Conservation (phyloP, 2,797 vertebrate genomes). For the Ptychobarbus kaznakovi region DNA sequence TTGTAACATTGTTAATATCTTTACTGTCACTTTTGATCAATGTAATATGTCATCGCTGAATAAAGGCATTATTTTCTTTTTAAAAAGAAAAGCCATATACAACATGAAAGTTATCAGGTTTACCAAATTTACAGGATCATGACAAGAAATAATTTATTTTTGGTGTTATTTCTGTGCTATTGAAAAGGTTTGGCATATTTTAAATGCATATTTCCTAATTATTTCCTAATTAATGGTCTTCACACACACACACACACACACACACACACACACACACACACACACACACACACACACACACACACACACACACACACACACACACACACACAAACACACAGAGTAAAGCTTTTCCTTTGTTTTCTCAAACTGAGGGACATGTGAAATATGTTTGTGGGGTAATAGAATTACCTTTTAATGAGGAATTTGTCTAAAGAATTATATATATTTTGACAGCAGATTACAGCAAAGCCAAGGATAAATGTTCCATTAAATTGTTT, state of each 20-base stretch:
- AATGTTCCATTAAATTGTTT: slow-evolving; percentile 13
- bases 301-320: too few species aligned
- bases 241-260: background rate
- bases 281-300: too few species aligned
- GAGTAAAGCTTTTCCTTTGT: background rate
- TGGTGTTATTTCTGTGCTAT: background rate
- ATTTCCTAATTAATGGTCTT: too few species aligned
- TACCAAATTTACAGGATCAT: background rate
- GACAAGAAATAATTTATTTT: background rate
- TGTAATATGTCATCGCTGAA: background rate
- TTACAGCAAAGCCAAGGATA: background rate
- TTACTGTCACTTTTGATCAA: background rate
- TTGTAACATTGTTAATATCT: background rate
- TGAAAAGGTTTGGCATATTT: background rate
- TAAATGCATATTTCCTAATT: background rate
- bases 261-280: too few species aligned
- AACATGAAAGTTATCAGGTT: background rate
- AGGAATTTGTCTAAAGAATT: background rate
- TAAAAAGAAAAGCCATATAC: background rate
- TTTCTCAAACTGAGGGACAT: background rate
- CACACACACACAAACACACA: too few species aligned
- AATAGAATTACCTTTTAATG: background rate
- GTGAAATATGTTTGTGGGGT: background rate
- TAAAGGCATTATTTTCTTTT: too few species aligned
- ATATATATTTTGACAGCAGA: background rate